phyloP scores from a whole-genome alignment of 2,113 vertebrate genomes.

The Aleadryas rufinucha region DNA sequence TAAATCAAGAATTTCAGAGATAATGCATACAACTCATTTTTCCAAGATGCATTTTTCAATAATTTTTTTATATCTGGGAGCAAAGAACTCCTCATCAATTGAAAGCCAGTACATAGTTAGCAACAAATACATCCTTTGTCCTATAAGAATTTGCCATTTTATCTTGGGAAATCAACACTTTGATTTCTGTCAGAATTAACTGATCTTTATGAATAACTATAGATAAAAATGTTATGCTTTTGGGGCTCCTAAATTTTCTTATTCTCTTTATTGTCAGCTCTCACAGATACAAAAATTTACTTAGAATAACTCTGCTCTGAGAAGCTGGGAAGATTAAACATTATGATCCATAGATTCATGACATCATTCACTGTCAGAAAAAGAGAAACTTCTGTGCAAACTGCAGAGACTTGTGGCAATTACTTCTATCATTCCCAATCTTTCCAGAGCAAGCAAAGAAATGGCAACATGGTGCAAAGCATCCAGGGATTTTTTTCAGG shows the following conservation, averaged over 20 bases:
- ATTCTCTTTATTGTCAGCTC: background rate
- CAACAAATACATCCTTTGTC: background rate
- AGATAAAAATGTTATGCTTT: background rate
- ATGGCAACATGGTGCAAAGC: background rate
- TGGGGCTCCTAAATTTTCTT: background rate
- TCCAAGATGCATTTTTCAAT: background rate
- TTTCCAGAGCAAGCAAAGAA: background rate
- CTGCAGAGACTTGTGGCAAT: background rate
- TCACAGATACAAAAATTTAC: background rate
- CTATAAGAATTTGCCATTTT: background rate
- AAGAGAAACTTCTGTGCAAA: background rate
- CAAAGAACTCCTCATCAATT: background rate
- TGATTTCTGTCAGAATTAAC: background rate
- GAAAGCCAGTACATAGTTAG: background rate
- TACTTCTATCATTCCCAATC: background rate
- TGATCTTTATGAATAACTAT: background rate
- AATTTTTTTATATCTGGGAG: background rate
- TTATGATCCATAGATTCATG: background rate
- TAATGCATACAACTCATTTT: background rate
- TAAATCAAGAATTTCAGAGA: background rate
- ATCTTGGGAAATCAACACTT: background rate
- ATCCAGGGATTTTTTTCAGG: background rate
- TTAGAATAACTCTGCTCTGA: background rate
- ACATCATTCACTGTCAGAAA: background rate
- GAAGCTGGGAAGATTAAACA: background rate